Conservation (phyloP, 2,113 vertebrate species). For the Vulpes ferrilata region DNA sequence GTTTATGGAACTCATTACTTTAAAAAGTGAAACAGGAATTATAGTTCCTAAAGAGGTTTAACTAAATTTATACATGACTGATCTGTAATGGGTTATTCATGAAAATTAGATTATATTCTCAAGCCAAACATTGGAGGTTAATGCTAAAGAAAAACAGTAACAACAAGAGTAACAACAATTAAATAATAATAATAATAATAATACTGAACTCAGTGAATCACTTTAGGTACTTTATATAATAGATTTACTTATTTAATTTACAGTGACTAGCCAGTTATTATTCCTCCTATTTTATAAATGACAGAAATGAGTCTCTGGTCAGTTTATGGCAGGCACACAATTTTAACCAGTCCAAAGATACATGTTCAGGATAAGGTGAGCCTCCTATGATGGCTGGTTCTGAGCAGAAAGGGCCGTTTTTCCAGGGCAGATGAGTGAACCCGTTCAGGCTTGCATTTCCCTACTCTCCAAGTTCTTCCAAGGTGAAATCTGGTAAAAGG, state of each 20-base stretch:
- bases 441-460: background rate
- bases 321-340: background rate
- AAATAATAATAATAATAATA: background rate
- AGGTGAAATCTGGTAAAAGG: background rate
- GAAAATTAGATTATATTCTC: slow-evolving; percentile 64
- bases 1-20: slow-evolving; percentile 61
- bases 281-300: background rate
- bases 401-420: background rate
- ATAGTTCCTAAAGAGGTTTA: slow-evolving; percentile 57
- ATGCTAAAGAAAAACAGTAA: slow-evolving; percentile 34
- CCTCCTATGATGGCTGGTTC: background rate
- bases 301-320: background rate
- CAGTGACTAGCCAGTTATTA: background rate
- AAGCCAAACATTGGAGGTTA: background rate
- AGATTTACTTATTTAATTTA: slow-evolving; percentile 18
- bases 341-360: background rate
- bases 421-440: background rate
- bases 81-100: slow-evolving; percentile 59
- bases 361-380: background rate
- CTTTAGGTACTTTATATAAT: background rate
- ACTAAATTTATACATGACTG: slow-evolving; percentile 70
- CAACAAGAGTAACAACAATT: background rate
- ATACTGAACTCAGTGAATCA: background rate
- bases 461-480: background rate
- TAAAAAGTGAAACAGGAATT: slow-evolving; percentile 62